Conservation (phyloP, 2,113 vertebrate genomes). For the Gadus chalcogrammus region DNA sequence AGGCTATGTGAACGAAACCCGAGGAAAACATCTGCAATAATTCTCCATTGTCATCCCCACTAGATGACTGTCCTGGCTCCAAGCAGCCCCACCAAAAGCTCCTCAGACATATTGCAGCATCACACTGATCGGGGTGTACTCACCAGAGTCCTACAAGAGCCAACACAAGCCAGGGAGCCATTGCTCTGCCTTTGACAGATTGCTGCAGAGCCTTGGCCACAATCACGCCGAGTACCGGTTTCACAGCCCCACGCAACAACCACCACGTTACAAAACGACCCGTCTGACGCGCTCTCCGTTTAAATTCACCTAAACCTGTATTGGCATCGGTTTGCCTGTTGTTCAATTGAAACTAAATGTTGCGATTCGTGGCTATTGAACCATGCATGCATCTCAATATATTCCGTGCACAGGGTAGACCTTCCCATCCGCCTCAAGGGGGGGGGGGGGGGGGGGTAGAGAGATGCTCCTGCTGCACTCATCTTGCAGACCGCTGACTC, state of each 20-base stretch:
- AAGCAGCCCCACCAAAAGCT: slow-evolving; percentile 5
- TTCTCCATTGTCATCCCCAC: too few species aligned
- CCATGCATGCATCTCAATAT: too few species aligned
- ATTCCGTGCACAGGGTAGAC: slow-evolving; percentile 13
- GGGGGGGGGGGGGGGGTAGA: background rate
- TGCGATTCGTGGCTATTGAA: too few species aligned
- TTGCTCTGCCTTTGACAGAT: slow-evolving; percentile 43
- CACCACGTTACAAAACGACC: too few species aligned
- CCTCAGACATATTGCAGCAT: background rate
- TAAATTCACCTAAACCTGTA: too few species aligned
- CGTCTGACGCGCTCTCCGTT: too few species aligned
- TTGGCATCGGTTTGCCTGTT: too few species aligned
- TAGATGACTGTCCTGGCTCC: background rate
- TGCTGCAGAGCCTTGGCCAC: slow-evolving; percentile 30
- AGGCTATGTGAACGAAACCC: too few species aligned
- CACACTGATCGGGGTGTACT: slow-evolving; percentile 35
- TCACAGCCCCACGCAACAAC: background rate
- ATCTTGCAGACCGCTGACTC: slow-evolving; percentile 28
- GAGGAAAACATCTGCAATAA: too few species aligned
- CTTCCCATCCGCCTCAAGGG: background rate
- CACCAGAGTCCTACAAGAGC: slow-evolving; percentile 68
- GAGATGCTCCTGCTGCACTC: background rate
- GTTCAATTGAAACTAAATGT: too few species aligned
- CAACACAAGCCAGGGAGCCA: slow-evolving; percentile 56
- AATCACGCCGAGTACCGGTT: background rate